Evolutionary conservation across 2,797 vertebrate genomes (phyloP), one percentile per base, ranked within the genome.

Genomic region (Scyliorhinus canicula): DNA sequence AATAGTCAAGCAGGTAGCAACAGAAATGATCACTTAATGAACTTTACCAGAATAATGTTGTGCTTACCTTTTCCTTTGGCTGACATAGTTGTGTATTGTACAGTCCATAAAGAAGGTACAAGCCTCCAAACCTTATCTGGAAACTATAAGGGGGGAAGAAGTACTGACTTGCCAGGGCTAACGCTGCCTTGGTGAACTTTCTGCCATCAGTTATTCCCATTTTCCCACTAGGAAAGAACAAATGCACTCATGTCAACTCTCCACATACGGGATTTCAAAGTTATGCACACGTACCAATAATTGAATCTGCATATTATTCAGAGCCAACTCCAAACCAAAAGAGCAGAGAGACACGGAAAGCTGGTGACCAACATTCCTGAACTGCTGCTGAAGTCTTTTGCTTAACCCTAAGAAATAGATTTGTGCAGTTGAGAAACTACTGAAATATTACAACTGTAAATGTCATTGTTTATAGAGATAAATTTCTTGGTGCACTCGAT

Each of bases 101-200:
- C 85, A 99, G 96, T 5, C 98, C 98, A 84, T 98, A 98, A 0
- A 99, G 96, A 95, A 99, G 97, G 95, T 99, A 99, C 71, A 99
- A 97, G 0, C 97, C 98, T 47, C 98, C 99, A 1, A 98, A 98
- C 95, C 99, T 96, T 95, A 99, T 99, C 97, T 99, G 99, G 96
- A 99, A 99, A 77, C 98, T 98, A 40, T 98, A 98, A 0, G 99
- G 98, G 0, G 99, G 98, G 85, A 98, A 95, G 95, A 99, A 97
- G 95, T 97, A 99, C 1, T 95, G 95, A 96, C 95, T 97, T 2
- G 97, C 98, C 35, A 96, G 63, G 52, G 98, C 97, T 91, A 99
- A 96, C 4, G 97, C 96, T 96, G 98, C 96, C 50, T 97, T 98
- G 9, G 98, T 96, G 96, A 99, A 98, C 0, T 65, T 95, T 40